Conservation (phyloP, 2,113 vertebrate genomes). For the Amphiprion percula region DNA sequence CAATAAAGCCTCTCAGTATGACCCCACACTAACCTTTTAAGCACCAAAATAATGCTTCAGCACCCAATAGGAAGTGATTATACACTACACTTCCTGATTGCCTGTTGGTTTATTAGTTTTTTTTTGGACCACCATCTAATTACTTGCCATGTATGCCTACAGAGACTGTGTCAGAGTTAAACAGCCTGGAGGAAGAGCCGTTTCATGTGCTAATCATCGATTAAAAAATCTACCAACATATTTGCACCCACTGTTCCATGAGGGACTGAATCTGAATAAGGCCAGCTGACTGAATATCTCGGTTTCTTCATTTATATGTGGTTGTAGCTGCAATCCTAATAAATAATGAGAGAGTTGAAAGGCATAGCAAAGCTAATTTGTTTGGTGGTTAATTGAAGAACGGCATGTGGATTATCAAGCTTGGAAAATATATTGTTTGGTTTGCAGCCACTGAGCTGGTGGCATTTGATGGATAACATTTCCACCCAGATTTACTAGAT, state of each 20-base stretch:
- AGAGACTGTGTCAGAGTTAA: slow-evolving; percentile 52
- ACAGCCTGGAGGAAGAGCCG: slow-evolving; percentile 45
- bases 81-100: slow-evolving; percentile 40
- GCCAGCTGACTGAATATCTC: slow-evolving; percentile 54
- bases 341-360: slow-evolving; percentile 51
- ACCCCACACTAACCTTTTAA: slow-evolving; percentile 57
- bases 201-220: slow-evolving; percentile 63
- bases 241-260: slow-evolving; percentile 45
- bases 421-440: slow-evolving; percentile 41
- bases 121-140: slow-evolving; percentile 57
- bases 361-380: slow-evolving; percentile 57
- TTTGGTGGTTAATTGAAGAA: slow-evolving; percentile 56
- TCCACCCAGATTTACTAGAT: slow-evolving; percentile 32
- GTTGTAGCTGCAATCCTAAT: slow-evolving; percentile 39
- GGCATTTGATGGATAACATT: slow-evolving; percentile 42
- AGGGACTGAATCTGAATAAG: slow-evolving; percentile 41
- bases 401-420: slow-evolving; percentile 31
- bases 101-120: slow-evolving; percentile 56
- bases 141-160: slow-evolving; percentile 56
- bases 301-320: slow-evolving; percentile 34
- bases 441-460: slow-evolving; percentile 35
- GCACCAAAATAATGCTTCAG: slow-evolving; percentile 40
- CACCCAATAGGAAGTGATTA: slow-evolving; percentile 40
- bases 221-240: slow-evolving; percentile 55
- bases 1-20: slow-evolving; percentile 66